Percentiles rank a stretch among this genome's conserved stretches.
phyloP scores from a whole-genome alignment of 2,888 invertebrate species.

The Allygus modestus region DNA sequence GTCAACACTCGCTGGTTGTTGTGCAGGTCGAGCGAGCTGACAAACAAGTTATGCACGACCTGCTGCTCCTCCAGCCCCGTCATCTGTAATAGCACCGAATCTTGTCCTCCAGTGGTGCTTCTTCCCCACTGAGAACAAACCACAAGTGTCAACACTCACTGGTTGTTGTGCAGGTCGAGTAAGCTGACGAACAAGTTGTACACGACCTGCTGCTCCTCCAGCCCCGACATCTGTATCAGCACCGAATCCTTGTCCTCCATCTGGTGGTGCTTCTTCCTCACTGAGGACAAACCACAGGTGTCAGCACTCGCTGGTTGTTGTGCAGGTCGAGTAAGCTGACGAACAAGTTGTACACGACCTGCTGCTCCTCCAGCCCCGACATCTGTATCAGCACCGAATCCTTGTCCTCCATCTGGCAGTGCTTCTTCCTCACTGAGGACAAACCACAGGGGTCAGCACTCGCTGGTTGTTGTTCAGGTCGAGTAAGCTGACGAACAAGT shows the following conservation, averaged over 20 bases:
- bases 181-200: slow-evolving; percentile 83
- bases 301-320: no score
- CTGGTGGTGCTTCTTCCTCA: slow-evolving; percentile 76
- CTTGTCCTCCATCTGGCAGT: slow-evolving; percentile 75
- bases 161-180: slow-evolving; percentile 77
- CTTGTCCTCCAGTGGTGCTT: slow-evolving; percentile 75
- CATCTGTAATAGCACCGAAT: slow-evolving; percentile 80
- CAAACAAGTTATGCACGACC: slow-evolving; percentile 82
- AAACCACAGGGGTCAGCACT: no score
- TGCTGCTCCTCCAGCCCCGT: slow-evolving; percentile 82
- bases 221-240: slow-evolving; percentile 81
- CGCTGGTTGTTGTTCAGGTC: no score
- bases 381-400: slow-evolving; percentile 80
- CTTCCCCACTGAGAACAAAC: slow-evolving; percentile 75
- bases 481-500: slow-evolving; percentile 81
- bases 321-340: slow-evolving; percentile 79
- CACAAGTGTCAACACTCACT: slow-evolving; percentile 77
- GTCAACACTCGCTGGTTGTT: no score
- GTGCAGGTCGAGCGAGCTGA: slow-evolving; percentile 80
- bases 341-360: slow-evolving; percentile 83
- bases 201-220: slow-evolving; percentile 81
- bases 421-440: slow-evolving; percentile 74
- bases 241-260: slow-evolving; percentile 77
- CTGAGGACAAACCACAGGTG: slow-evolving; percentile 57
- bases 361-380: slow-evolving; percentile 82